Evolutionary conservation across 2,113 vertebrate genomes (phyloP).

Genomic region (Chaetops frenatus): DNA sequence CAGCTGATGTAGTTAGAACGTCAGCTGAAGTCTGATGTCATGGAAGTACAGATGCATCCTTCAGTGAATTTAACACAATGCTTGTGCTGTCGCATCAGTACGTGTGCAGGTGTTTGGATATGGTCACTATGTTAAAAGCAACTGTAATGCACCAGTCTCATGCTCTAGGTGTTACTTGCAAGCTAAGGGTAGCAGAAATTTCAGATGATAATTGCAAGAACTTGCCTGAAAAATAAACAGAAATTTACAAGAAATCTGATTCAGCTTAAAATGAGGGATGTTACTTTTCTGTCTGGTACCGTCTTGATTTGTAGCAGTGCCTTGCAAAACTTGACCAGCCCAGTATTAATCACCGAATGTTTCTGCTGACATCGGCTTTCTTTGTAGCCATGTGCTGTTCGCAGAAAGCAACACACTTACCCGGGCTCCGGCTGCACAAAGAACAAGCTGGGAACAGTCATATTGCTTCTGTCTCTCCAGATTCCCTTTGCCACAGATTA

Average conservation of each 20-base stretch:
- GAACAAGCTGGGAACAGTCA: not conserved
- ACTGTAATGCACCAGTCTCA: not conserved
- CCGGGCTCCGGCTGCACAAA: not conserved
- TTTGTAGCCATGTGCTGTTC: not conserved
- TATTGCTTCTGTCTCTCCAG: slow-evolving; percentile 28
- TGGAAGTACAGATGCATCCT: not conserved
- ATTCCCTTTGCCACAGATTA: slow-evolving; percentile 15
- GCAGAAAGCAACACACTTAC: not conserved
- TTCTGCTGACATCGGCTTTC: slow-evolving; percentile 31
- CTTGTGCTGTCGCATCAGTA: fast-evolving
- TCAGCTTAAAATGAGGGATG: not conserved
- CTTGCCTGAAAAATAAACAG: not conserved
- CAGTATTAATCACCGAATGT: not conserved
- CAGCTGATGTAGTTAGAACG: not conserved
- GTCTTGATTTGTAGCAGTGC: not conserved
- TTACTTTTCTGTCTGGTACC: not conserved
- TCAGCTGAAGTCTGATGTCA: not conserved
- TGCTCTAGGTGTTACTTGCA: not conserved
- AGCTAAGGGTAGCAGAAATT: not conserved
- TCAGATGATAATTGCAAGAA: not conserved
- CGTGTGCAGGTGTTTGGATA: fast-evolving
- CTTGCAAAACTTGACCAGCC: slow-evolving; percentile 20
- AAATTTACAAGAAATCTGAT: not conserved
- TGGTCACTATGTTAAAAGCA: not conserved
- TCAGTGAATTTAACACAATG: not conserved